These are phyloP conservation scores for Schizotus pectinicornis DNA, from an alignment of 2,888 invertebrate genomes.

Conservation along the genomic window DNA sequence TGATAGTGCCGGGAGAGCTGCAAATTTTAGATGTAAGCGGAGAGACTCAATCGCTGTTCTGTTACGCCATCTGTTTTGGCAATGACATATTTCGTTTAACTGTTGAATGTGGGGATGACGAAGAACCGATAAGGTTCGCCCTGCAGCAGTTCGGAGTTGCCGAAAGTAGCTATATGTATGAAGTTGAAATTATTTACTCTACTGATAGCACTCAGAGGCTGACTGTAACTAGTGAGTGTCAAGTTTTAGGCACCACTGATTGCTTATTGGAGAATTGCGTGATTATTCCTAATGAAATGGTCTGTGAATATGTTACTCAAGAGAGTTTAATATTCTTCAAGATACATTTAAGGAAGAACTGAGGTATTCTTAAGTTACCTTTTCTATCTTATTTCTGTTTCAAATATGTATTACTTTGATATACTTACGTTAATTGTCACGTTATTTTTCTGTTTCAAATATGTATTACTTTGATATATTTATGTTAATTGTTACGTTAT, in stretches of 20 bases:
- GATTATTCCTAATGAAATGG: background rate
- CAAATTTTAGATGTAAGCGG: constrained; percentile 17
- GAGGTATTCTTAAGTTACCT: no score
- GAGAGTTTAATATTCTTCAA: constrained; percentile 14
- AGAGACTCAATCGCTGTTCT: background rate
- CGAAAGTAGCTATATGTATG: constrained; percentile 5
- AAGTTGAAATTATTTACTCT: constrained; percentile 5
- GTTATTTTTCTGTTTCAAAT: no score
- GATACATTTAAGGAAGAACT: constrained; percentile 5
- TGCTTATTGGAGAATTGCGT: background rate
- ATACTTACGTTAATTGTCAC: no score
- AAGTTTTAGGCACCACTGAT: background rate
- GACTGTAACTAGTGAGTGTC: constrained; percentile 5
- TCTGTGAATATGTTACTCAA: constrained; percentile 7
- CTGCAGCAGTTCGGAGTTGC: constrained; percentile 17
- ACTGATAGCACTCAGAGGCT: constrained; percentile 7
- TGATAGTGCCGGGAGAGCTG: constrained; percentile 6
- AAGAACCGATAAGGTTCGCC: constrained; percentile 1
- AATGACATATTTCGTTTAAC: constrained; percentile 14
- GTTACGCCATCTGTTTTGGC: constrained; percentile 8
- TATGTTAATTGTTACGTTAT: no score
- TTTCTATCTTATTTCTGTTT: no score
- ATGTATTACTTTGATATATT: no score
- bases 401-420: no score
- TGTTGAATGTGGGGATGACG: background rate